phyloP scores from a whole-genome alignment of 1,140 invertebrate genomes.

The Drosophila eugracilis region DNA sequence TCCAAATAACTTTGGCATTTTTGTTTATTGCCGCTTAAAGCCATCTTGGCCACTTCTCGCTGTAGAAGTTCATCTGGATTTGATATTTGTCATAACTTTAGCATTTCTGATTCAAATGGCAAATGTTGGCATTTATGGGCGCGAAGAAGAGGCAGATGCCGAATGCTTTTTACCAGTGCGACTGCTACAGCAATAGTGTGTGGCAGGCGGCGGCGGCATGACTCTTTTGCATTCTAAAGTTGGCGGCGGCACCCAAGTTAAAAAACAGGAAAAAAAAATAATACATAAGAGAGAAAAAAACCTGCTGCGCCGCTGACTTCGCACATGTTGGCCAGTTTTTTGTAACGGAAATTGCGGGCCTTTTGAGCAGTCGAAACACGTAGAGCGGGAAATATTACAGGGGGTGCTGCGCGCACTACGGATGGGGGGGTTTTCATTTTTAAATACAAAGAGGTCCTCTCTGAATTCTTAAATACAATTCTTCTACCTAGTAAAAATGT shows the following conservation, averaged over 20 bases:
- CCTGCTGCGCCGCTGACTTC: constrained; percentile 38
- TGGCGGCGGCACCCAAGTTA: constrained; percentile 44
- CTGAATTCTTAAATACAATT: constrained; percentile 14
- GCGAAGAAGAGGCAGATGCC: constrained; percentile 24
- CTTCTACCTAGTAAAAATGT: constrained; percentile 27
- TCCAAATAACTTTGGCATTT: neutral
- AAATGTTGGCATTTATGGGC: constrained; percentile 68
- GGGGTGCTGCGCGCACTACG: too few species aligned
- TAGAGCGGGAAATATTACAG: constrained; percentile 10
- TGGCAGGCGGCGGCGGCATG: constrained; percentile 19
- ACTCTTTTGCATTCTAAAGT: constrained; percentile 62
- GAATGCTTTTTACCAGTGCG: constrained; percentile 44
- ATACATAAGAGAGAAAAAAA: constrained; percentile 43
- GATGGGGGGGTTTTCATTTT: too few species aligned
- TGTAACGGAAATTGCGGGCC: constrained; percentile 74
- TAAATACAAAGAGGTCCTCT: too few species aligned
- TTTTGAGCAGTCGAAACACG: constrained; percentile 63
- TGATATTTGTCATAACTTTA: constrained; percentile 38
- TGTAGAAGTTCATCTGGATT: constrained; percentile 31
- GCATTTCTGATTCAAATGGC: constrained; percentile 62
- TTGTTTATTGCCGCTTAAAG: neutral
- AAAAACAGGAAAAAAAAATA: constrained; percentile 4
- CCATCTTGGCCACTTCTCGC: neutral
- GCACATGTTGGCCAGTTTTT: constrained; percentile 66
- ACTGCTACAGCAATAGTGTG: constrained; percentile 11